Conservation (phyloP, 2,797 vertebrate species). For the Gymnodraco acuticeps region DNA sequence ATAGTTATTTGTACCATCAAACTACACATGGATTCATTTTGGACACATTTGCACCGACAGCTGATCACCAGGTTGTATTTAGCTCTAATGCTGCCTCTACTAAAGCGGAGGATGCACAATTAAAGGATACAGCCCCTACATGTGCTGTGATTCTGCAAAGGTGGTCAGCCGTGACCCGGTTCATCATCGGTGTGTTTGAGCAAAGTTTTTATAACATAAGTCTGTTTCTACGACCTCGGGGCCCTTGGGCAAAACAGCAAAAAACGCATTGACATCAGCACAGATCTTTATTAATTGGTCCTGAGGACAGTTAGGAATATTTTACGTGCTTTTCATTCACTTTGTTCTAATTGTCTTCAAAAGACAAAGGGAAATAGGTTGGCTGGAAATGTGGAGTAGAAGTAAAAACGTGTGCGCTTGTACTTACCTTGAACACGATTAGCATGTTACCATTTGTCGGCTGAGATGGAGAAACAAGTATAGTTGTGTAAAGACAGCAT, state of each 20-base stretch:
- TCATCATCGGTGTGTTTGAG: slow-evolving; percentile 62
- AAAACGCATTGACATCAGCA: slow-evolving; percentile 25
- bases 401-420: no score
- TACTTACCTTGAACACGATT: no score
- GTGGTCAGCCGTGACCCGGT: slow-evolving; percentile 45
- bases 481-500: no score
- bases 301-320: slow-evolving; percentile 61
- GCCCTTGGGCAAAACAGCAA: slow-evolving; percentile 34
- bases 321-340: slow-evolving; percentile 59
- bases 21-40: slow-evolving; percentile 23
- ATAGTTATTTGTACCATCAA: slow-evolving; percentile 14
- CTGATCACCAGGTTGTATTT: slow-evolving; percentile 30
- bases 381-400: no score
- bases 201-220: slow-evolving; percentile 63
- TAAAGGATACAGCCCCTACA: slow-evolving; percentile 37
- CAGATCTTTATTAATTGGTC: slow-evolving; percentile 62
- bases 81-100: slow-evolving; percentile 26
- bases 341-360: slow-evolving; percentile 39
- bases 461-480: background rate
- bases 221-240: slow-evolving; percentile 54
- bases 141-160: slow-evolving; percentile 33
- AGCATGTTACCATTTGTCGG: background rate
- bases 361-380: slow-evolving; percentile 17
- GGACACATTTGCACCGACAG: slow-evolving; percentile 15
- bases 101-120: slow-evolving; percentile 27